phyloP scores from a whole-genome alignment of 2,113 vertebrate genomes.

The Pogona vitticeps region DNA sequence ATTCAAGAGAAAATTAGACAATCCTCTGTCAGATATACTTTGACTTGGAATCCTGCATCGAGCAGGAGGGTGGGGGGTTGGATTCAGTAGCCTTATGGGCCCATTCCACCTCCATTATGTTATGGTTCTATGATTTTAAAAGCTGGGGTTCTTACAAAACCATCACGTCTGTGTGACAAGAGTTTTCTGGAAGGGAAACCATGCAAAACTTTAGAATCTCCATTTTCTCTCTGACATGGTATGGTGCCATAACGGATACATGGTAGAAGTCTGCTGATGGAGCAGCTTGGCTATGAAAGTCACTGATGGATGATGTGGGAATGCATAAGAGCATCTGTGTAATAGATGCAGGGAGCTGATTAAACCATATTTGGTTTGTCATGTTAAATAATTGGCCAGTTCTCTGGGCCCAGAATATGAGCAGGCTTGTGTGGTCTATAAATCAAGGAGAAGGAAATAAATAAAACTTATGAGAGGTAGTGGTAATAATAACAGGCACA shows the following conservation, averaged over 20 bases:
- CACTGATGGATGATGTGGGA: constrained; percentile 17
- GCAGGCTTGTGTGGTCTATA: constrained; percentile 3
- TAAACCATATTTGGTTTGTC: constrained; percentile 37
- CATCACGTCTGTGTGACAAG: no score
- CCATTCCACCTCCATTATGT: no score
- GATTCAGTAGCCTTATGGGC: no score
- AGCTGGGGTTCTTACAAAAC: neutral
- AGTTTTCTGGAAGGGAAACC: neutral
- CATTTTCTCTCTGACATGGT: neutral
- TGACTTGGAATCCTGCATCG: no score
- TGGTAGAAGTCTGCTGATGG: neutral
- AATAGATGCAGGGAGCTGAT: constrained; percentile 28
- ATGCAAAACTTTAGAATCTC: neutral
- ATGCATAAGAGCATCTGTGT: constrained; percentile 6
- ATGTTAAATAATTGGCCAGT: constrained; percentile 38
- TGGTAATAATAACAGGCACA: neutral
- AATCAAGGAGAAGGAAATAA: constrained; percentile 29
- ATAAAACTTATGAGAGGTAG: constrained; percentile 17
- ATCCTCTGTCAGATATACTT: no score
- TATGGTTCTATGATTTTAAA: no score
- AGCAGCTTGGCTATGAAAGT: neutral
- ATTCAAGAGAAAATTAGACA: no score
- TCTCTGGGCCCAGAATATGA: neutral
- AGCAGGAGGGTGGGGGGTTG: no score
- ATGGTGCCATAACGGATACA: neutral